Conservation (phyloP, 2,888 invertebrate genomes). For the Heteromyza rotundicornis region DNA sequence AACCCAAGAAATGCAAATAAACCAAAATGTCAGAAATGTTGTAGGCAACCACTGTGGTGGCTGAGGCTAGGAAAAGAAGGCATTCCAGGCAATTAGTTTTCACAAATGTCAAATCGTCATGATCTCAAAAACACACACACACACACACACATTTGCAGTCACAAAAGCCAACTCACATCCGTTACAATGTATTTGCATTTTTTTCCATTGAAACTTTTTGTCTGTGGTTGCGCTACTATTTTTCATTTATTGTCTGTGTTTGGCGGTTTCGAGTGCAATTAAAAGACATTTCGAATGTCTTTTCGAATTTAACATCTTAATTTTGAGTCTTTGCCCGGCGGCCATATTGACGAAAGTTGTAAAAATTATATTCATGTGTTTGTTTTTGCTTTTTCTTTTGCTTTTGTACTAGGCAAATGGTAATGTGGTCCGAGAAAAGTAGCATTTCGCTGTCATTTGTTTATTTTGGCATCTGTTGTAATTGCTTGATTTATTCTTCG, state of each 20-base stretch:
- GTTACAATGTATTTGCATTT: too few relatives aligned
- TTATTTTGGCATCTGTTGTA: neutral
- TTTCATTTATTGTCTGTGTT: neutral
- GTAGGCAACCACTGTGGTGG: neutral
- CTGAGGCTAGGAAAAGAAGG: neutral
- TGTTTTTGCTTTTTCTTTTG: too few relatives aligned
- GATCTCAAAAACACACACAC: neutral
- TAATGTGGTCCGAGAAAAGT: neutral
- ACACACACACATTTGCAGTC: too few relatives aligned
- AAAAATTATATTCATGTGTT: neutral
- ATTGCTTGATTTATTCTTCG: conserved; percentile 1
- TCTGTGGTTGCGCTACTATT: neutral
- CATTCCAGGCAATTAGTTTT: neutral
- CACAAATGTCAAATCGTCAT: neutral
- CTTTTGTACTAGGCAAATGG: too few relatives aligned
- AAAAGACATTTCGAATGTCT: neutral
- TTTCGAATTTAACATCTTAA: neutral
- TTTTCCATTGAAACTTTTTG: neutral
- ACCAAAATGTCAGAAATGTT: neutral
- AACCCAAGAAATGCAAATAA: too few relatives aligned
- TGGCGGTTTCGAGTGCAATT: neutral
- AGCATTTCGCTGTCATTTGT: neutral
- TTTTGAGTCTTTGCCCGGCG: neutral
- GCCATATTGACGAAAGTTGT: conserved; percentile 1
- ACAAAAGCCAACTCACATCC: too few relatives aligned